A percentile compares a stretch with the other conserved stretches of the same genome.
These are phyloP conservation scores for Acronicta aceris DNA, from an alignment of 2,888 invertebrate genomes.

Conservation along the genomic window DNA sequence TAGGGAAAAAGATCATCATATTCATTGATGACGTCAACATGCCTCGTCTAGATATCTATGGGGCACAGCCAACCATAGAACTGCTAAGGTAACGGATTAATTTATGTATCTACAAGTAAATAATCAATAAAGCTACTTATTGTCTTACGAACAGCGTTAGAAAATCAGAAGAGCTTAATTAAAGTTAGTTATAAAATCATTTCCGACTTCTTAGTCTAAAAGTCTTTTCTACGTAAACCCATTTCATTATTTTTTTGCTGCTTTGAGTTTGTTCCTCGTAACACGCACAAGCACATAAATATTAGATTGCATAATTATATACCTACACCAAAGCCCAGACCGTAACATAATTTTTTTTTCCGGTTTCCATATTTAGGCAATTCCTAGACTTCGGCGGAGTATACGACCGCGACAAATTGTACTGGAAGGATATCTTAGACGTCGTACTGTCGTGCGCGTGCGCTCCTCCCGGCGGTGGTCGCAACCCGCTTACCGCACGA, in stretches of 20 bases:
- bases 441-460: slow-evolving; percentile 95
- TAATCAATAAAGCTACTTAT: too few relatives aligned
- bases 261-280: too few relatives aligned
- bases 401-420: slow-evolving; percentile 96
- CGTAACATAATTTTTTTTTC: neutral
- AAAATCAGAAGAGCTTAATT: too few relatives aligned
- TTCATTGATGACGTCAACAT: slow-evolving; percentile 98
- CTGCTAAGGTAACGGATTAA: slow-evolving; percentile 91
- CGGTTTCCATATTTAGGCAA: slow-evolving; percentile 84
- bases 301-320: too few relatives aligned
- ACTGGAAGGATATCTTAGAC: slow-evolving; percentile 96
- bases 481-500: slow-evolving; percentile 95
- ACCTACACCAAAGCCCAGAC: too few relatives aligned
- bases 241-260: too few relatives aligned
- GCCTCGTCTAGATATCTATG: slow-evolving; percentile 96
- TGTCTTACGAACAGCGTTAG: too few relatives aligned
- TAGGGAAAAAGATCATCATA: slow-evolving; percentile 94
- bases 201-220: too few relatives aligned
- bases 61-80: slow-evolving; percentile 97
- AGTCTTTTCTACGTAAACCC: too few relatives aligned
- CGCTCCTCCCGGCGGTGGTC: slow-evolving; percentile 97
- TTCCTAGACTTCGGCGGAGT: slow-evolving; percentile 94
- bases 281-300: too few relatives aligned
- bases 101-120: too few relatives aligned
- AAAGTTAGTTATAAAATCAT: too few relatives aligned